Evolutionary conservation across 2,797 vertebrate genomes (phyloP).

Genomic region (Leptodactylus fallax): DNA sequence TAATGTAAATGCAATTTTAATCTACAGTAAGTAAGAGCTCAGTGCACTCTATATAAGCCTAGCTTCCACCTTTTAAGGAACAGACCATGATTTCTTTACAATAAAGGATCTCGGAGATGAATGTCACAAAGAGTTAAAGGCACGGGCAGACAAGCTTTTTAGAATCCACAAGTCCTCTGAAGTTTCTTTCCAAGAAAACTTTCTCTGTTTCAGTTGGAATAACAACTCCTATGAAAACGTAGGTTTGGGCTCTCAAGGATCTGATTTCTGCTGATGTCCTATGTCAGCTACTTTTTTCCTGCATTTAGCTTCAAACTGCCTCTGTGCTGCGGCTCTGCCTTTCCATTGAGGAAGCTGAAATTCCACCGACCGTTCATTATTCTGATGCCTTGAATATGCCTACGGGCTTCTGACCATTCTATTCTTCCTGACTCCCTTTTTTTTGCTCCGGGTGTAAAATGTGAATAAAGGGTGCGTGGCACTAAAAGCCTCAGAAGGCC

Average conservation of each 20-base stretch:
- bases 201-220: slow-evolving; percentile 61
- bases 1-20: no score
- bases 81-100: not conserved
- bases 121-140: slow-evolving; percentile 39
- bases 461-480: slow-evolving; percentile 46
- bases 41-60: not conserved
- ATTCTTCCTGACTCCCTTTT: not conserved
- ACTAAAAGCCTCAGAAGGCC: slow-evolving; percentile 51
- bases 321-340: slow-evolving; percentile 51
- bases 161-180: slow-evolving; percentile 57
- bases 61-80: not conserved
- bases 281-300: slow-evolving; percentile 59
- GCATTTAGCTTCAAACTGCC: slow-evolving; percentile 55
- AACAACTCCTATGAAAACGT: slow-evolving; percentile 60
- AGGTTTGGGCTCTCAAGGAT: slow-evolving; percentile 58
- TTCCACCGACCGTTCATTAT: slow-evolving; percentile 53
- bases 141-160: slow-evolving; percentile 38
- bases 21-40: not conserved
- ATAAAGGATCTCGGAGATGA: not conserved
- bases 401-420: slow-evolving; percentile 50
- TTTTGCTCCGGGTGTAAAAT: slow-evolving; percentile 34
- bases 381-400: slow-evolving; percentile 46
- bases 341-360: slow-evolving; percentile 53
- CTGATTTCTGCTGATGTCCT: slow-evolving; percentile 63
- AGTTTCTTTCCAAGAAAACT: slow-evolving; percentile 60